phyloP scores from a whole-genome alignment of 2,797 vertebrate genomes.

The Harpagifer antarcticus region DNA sequence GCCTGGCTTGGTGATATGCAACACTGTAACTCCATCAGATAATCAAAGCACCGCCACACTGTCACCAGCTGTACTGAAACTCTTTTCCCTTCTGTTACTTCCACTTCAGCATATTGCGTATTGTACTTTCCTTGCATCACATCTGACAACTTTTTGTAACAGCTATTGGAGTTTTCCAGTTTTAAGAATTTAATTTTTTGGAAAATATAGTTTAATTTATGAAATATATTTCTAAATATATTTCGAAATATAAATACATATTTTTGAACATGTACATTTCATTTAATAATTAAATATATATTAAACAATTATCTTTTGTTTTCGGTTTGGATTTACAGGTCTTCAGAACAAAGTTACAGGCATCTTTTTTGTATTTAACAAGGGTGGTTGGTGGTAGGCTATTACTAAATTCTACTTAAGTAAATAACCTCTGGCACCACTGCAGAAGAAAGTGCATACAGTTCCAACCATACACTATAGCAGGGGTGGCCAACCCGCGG shows the following conservation, averaged over 20 bases:
- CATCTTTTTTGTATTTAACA: too few relatives aligned
- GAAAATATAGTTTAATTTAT: background rate
- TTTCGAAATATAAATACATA: background rate
- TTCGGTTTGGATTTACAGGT: background rate
- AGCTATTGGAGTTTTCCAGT: too few relatives aligned
- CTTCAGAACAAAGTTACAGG: background rate
- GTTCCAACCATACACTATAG: too few relatives aligned
- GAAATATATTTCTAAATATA: background rate
- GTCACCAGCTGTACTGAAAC: background rate
- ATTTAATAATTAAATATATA: background rate
- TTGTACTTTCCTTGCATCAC: background rate
- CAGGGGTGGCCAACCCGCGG: too few relatives aligned
- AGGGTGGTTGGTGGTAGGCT: too few relatives aligned
- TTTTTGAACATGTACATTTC: background rate
- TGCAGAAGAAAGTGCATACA: too few relatives aligned
- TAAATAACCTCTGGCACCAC: too few relatives aligned
- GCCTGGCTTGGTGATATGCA: slow-evolving; percentile 17
- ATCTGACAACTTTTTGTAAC: background rate
- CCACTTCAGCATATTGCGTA: background rate
- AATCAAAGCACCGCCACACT: background rate
- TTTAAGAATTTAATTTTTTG: too few relatives aligned
- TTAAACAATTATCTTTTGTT: background rate
- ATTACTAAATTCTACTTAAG: too few relatives aligned
- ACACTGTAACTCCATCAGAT: slow-evolving; percentile 1
- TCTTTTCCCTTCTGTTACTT: background rate